These are phyloP conservation scores for Caenorhabditis wallacei DNA, from an alignment of 2,888 invertebrate species.

Conservation along the genomic window DNA sequence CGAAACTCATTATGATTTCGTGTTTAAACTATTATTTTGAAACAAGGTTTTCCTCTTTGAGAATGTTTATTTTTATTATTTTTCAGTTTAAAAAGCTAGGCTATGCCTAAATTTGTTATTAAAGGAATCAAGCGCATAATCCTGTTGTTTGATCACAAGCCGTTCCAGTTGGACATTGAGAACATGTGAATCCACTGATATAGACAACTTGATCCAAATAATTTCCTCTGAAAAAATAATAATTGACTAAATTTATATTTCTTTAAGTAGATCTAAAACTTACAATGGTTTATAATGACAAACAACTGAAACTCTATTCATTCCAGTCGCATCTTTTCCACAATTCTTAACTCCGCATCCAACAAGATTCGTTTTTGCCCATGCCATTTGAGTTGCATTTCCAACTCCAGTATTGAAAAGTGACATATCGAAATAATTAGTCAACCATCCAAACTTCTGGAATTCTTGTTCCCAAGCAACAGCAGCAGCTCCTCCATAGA, in stretches of 20 bases:
- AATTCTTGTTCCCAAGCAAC: slow-evolving; percentile 65
- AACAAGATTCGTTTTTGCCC: slow-evolving; percentile 50
- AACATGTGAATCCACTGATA: slow-evolving; percentile 36
- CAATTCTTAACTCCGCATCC: slow-evolving; percentile 67
- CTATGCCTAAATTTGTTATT: neutral
- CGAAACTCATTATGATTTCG: too few species aligned
- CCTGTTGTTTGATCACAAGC: slow-evolving; percentile 37
- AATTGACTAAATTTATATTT: neutral
- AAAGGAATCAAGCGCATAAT: slow-evolving; percentile 16
- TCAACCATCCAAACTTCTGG: slow-evolving; percentile 62
- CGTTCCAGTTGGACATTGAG: slow-evolving; percentile 53
- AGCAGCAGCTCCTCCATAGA: slow-evolving; percentile 36
- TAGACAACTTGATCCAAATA: slow-evolving; percentile 39
- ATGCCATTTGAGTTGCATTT: slow-evolving; percentile 68
- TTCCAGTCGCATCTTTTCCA: slow-evolving; percentile 38
- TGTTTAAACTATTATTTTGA: too few species aligned
- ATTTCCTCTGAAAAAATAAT: slow-evolving; percentile 37
- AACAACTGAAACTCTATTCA: slow-evolving; percentile 51
- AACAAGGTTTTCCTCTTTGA: neutral
- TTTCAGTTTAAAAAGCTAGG: slow-evolving; percentile 13
- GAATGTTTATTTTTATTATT: slow-evolving; percentile 1
- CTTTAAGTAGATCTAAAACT: neutral
- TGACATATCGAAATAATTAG: slow-evolving; percentile 38
- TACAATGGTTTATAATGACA: slow-evolving; percentile 63
- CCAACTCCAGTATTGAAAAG: slow-evolving; percentile 63